These are phyloP conservation scores for Lithobates sylvaticus DNA, from an alignment of 2,797 vertebrate genomes.

Conservation along the genomic window DNA sequence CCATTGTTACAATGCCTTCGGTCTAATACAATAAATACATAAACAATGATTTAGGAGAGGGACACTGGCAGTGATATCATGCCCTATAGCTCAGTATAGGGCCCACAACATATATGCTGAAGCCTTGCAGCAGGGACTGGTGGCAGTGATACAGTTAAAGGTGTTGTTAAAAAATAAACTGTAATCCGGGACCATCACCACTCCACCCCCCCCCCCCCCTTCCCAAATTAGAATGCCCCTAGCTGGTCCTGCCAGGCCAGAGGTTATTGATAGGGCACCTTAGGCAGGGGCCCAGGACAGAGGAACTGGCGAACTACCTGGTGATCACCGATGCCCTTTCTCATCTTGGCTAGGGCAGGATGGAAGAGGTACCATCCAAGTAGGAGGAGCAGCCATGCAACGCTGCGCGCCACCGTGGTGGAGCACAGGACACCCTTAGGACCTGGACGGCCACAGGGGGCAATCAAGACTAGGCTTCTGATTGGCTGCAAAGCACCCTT, in stretches of 20 bases:
- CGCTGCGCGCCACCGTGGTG: background rate
- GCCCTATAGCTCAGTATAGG: background rate
- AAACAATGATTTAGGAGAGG: background rate
- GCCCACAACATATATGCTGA: background rate
- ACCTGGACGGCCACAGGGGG: background rate
- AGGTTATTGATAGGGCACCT: no score
- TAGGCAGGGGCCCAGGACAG: no score
- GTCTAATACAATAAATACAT: slow-evolving; percentile 15
- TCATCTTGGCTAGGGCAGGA: background rate
- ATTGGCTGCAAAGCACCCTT: background rate
- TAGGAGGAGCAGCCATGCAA: background rate
- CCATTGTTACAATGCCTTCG: slow-evolving; percentile 24
- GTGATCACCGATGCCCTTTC: no score
- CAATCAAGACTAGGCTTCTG: background rate
- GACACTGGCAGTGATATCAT: slow-evolving; percentile 40
- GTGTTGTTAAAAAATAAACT: background rate
- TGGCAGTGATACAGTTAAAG: slow-evolving; percentile 16
- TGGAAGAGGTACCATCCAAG: background rate
- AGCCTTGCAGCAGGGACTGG: background rate
- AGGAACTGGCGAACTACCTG: no score
- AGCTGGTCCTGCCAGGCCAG: background rate
- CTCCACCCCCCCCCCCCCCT: background rate
- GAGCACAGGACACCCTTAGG: background rate
- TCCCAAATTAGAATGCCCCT: background rate
- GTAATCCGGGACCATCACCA: background rate